phyloP scores from a whole-genome alignment of 2,888 invertebrate species.

The Scaptomyza reducta region DNA sequence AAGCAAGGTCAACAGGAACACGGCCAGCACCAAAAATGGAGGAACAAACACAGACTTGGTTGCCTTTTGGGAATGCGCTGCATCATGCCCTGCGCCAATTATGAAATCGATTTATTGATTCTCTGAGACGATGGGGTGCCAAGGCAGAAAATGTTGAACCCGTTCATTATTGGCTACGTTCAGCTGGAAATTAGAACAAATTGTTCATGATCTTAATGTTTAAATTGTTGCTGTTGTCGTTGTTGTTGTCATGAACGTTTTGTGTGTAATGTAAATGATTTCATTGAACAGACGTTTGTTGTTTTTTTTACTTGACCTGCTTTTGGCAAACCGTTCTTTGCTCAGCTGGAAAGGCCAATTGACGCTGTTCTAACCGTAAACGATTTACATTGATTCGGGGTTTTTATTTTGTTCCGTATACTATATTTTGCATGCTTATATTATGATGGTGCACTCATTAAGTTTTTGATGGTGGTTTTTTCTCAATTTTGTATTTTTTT shows the following conservation, averaged over 20 bases:
- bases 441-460: conserved; percentile 35
- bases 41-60: conserved; percentile 8
- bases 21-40: conserved; percentile 36
- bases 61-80: conserved; percentile 66
- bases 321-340: conserved; percentile 29
- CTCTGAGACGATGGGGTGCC: conserved; percentile 37
- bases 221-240: background rate
- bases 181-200: conserved; percentile 72
- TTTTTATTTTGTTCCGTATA: conserved; percentile 5
- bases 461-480: conserved; percentile 17
- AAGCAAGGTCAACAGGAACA: conserved; percentile 69
- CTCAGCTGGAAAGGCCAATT: conserved; percentile 45
- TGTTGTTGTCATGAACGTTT: conserved; percentile 28
- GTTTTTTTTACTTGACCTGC: conserved; percentile 46
- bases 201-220: conserved; percentile 66
- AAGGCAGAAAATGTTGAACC: conserved; percentile 14
- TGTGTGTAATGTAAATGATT: conserved; percentile 40
- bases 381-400: conserved; percentile 10
- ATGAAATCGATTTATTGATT: conserved; percentile 49
- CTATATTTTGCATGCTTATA: conserved; percentile 5
- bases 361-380: conserved; percentile 51
- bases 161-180: conserved; percentile 45
- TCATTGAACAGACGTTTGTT: conserved; percentile 39
- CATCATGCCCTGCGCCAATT: conserved; percentile 61
- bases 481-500: background rate